Evolutionary conservation across 2,797 vertebrate species (phyloP).

Genomic region (Pseudochaenichthys georgianus): DNA sequence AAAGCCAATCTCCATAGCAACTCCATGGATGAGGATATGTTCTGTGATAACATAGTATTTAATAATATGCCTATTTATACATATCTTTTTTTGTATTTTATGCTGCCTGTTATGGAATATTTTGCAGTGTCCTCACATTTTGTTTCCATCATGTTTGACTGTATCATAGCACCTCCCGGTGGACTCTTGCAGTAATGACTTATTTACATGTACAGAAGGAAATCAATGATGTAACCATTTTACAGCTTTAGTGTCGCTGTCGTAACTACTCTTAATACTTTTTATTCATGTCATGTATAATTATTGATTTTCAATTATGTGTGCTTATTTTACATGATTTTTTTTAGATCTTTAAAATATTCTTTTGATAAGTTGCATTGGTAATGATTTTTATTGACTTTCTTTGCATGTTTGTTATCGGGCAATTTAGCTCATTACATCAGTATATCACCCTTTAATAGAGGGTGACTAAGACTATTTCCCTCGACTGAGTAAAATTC

Average conservation of each 20-base stretch:
- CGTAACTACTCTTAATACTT: slow-evolving; percentile 70
- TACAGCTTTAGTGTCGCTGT: slow-evolving; percentile 66
- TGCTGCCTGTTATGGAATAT: slow-evolving; percentile 62
- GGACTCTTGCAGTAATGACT: slow-evolving; percentile 69
- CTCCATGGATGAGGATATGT: slow-evolving; percentile 58
- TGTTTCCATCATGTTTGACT: slow-evolving; percentile 59
- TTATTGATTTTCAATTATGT: slow-evolving; percentile 58
- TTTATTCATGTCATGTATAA: slow-evolving; percentile 63
- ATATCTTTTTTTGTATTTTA: slow-evolving; percentile 65
- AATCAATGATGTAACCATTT: slow-evolving; percentile 72
- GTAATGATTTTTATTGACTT: slow-evolving; percentile 34
- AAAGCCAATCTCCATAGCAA: slow-evolving; percentile 65
- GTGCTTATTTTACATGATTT: slow-evolving; percentile 45
- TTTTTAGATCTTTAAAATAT: slow-evolving; percentile 48
- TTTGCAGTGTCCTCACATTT: slow-evolving; percentile 51
- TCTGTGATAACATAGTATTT: slow-evolving; percentile 80
- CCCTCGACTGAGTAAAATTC: slow-evolving; percentile 22
- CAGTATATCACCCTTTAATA: background rate
- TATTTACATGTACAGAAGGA: slow-evolving; percentile 72
- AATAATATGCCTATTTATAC: slow-evolving; percentile 84
- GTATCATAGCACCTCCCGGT: slow-evolving; percentile 79
- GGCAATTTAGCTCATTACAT: slow-evolving; percentile 37
- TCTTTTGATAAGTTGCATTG: slow-evolving; percentile 59
- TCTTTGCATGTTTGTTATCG: slow-evolving; percentile 20
- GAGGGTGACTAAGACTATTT: slow-evolving; percentile 25